Conservation (phyloP, 2,888 invertebrate species). For the Calliopum simillimum region DNA sequence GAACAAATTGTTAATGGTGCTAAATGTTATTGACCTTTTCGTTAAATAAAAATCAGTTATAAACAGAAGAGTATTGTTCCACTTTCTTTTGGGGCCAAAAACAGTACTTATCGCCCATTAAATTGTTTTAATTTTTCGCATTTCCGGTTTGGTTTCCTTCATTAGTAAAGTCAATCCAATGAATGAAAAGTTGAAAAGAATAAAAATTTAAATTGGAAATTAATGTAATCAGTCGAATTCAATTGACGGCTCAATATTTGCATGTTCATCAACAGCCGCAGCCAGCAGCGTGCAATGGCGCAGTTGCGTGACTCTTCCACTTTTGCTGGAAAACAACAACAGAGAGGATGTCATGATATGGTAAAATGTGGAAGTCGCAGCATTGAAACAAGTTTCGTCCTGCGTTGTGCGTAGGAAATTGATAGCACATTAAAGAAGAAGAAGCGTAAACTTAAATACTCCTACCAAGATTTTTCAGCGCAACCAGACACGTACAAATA, state of each 20-base stretch:
- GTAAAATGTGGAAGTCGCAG: constrained; percentile 12
- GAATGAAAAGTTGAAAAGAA: neutral
- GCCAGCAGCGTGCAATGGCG: no score
- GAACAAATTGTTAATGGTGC: no score
- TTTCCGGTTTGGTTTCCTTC: no score
- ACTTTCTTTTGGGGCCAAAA: neutral
- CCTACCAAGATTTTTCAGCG: no score
- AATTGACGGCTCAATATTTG: neutral
- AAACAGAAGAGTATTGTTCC: neutral
- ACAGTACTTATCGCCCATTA: neutral
- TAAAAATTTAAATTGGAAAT: neutral
- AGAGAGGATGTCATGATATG: no score
- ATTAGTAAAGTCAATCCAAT: neutral
- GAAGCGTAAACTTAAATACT: no score
- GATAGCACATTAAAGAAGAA: no score
- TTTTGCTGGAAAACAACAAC: neutral
- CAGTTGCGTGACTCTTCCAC: neutral
- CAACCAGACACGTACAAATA: constrained; percentile 46
- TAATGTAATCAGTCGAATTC: constrained; percentile 13
- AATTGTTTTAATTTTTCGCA: neutral
- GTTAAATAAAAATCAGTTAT: no score
- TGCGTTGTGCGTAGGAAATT: neutral
- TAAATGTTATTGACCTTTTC: no score
- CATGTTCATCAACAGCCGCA: neutral
- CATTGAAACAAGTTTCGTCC: neutral